These are phyloP conservation scores for Nycteola revayana DNA, from an alignment of 2,888 invertebrate species.

Conservation along the genomic window DNA sequence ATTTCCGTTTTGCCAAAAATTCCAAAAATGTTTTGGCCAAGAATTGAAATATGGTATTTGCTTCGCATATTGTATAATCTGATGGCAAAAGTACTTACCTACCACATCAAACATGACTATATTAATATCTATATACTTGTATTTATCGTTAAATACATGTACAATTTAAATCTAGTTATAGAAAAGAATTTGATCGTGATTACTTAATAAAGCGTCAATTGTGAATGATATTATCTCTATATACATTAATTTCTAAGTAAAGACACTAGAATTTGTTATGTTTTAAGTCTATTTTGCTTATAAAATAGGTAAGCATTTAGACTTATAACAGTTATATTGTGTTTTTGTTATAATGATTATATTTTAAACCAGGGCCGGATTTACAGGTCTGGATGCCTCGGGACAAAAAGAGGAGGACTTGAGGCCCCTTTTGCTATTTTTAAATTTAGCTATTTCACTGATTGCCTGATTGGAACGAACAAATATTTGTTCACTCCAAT, in stretches of 20 bases:
- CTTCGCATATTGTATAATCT: background rate
- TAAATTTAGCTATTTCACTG: background rate
- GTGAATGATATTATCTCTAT: slow-evolving; percentile 42
- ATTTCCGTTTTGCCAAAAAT: too few species aligned
- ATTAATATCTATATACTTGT: background rate
- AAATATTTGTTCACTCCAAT: too few species aligned
- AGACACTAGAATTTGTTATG: slow-evolving; percentile 9
- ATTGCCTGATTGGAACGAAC: too few species aligned
- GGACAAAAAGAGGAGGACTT: too few species aligned
- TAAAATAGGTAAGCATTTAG: background rate
- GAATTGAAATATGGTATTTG: background rate
- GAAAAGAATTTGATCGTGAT: slow-evolving; percentile 41
- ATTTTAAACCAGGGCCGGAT: too few species aligned
- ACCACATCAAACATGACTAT: background rate
- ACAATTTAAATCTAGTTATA: slow-evolving; percentile 23
- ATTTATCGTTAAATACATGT: slow-evolving; percentile 22
- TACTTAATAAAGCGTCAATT: slow-evolving; percentile 46
- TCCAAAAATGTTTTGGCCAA: too few species aligned
- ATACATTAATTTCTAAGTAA: too few species aligned
- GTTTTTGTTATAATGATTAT: background rate
- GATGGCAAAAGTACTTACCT: background rate
- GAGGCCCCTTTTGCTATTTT: background rate
- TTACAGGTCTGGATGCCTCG: too few species aligned
- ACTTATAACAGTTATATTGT: background rate
- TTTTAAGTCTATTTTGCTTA: slow-evolving; percentile 11